A percentile compares a stretch with the other conserved stretches of the same genome.
Conservation (phyloP, 2,113 vertebrate species). For the Trogon surrucura region DNA sequence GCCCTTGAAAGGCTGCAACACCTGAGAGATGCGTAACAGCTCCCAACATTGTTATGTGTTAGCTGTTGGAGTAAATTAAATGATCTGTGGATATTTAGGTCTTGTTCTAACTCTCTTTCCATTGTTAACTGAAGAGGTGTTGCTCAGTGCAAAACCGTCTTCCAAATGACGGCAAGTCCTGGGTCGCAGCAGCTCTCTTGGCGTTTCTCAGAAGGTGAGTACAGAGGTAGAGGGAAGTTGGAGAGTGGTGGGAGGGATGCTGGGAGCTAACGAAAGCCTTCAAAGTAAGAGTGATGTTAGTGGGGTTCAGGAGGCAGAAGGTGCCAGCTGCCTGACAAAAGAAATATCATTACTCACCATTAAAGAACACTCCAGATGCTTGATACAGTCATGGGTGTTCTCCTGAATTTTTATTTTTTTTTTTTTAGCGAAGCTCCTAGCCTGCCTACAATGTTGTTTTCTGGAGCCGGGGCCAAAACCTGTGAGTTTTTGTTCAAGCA, state of each 20-base stretch:
- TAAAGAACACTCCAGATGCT: conserved; percentile 69
- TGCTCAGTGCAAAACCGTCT: background rate
- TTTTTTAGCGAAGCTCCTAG: conserved; percentile 23
- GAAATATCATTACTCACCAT: conserved; percentile 71
- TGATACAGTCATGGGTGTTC: conserved; percentile 56
- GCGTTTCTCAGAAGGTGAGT: background rate
- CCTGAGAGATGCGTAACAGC: background rate
- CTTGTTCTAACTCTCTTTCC: background rate
- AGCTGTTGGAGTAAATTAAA: background rate
- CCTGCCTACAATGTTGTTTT: background rate
- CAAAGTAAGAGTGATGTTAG: conserved; percentile 64
- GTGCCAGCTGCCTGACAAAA: conserved; percentile 70
- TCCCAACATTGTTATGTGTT: background rate
- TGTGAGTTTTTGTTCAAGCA: background rate
- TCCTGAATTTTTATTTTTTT: background rate
- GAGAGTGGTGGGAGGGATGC: conserved; percentile 26
- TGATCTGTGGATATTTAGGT: background rate
- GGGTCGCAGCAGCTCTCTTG: background rate
- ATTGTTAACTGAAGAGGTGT: background rate
- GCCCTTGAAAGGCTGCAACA: background rate
- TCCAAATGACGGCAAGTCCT: background rate
- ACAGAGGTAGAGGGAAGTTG: background rate
- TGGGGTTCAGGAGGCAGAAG: conserved; percentile 63
- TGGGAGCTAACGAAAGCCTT: conserved; percentile 50
- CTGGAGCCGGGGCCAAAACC: conserved; percentile 29